Conservation (phyloP, 2,113 vertebrate genomes). For the Taurulus bubalis region DNA sequence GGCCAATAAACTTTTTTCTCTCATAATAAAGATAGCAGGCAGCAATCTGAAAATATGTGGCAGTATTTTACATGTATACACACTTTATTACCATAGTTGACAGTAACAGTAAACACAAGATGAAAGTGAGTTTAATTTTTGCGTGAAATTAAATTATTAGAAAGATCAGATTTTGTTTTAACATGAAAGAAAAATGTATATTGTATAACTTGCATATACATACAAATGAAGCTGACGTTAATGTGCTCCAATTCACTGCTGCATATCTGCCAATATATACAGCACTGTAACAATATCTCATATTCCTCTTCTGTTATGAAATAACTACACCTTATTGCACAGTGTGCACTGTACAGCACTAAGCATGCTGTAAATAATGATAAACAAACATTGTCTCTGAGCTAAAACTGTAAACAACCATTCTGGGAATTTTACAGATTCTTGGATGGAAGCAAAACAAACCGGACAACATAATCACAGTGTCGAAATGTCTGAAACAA, state of each 20-base stretch:
- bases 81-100: background rate
- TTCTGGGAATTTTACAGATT: slow-evolving; percentile 44
- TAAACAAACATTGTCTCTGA: slow-evolving; percentile 41
- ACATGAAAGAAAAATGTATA: background rate
- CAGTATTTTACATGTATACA: background rate
- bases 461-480: slow-evolving; percentile 63
- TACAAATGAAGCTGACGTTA: background rate
- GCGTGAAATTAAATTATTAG: background rate
- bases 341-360: background rate
- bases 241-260: background rate
- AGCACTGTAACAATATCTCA: background rate
- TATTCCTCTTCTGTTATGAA: slow-evolving; percentile 20
- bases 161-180: too few species aligned
- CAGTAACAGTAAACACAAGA: background rate
- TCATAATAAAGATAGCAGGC: background rate
- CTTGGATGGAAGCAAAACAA: slow-evolving; percentile 53
- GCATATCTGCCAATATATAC: background rate
- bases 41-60: background rate
- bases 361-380: slow-evolving; percentile 37
- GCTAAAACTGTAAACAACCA: slow-evolving; percentile 42
- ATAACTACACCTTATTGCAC: background rate
- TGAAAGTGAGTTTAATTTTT: too few species aligned
- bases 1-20: background rate
- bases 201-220: background rate
- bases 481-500: slow-evolving; percentile 55